Evolutionary conservation across 2,888 invertebrate species (phyloP).

Genomic region (Anthrax anthrax): DNA sequence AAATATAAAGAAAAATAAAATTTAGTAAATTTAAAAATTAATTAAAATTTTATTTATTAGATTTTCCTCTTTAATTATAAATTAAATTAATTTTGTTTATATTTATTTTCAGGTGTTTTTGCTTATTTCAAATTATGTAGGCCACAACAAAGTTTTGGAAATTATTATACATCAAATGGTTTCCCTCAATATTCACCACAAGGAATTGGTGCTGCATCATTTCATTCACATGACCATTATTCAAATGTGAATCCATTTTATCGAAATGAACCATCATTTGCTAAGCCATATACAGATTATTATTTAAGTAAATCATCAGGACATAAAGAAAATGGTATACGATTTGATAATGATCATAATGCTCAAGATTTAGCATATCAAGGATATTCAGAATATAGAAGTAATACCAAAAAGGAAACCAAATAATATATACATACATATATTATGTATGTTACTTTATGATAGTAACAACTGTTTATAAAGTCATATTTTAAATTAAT

Average conservation of each 20-base stretch:
- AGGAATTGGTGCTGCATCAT: conserved; percentile 55
- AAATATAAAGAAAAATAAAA: too few species aligned
- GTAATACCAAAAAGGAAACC: conserved; percentile 35
- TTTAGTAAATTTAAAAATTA: too few species aligned
- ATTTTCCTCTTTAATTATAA: too few species aligned
- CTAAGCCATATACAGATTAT: conserved; percentile 31
- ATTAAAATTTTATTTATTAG: too few species aligned
- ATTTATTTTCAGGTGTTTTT: conserved; percentile 46
- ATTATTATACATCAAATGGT: conserved; percentile 34
- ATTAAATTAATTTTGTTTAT: too few species aligned
- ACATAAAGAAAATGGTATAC: conserved; percentile 33
- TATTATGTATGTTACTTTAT: too few species aligned
- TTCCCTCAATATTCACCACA: conserved; percentile 52
- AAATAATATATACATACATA: neutral
- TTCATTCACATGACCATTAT: conserved; percentile 36
- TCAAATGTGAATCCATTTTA: conserved; percentile 25
- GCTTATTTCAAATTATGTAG: conserved; percentile 77
- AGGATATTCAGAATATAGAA: conserved; percentile 52
- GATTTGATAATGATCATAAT: conserved; percentile 44
- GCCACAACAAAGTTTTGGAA: conserved; percentile 44
- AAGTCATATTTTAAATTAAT: too few species aligned
- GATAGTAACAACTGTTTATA: too few species aligned
- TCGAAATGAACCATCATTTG: conserved; percentile 25
- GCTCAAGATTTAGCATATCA: conserved; percentile 59
- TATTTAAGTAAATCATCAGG: conserved; percentile 34